Base-by-base conservation (phyloP, 2,888 invertebrate species). In the Pterostichus niger region DNA sequence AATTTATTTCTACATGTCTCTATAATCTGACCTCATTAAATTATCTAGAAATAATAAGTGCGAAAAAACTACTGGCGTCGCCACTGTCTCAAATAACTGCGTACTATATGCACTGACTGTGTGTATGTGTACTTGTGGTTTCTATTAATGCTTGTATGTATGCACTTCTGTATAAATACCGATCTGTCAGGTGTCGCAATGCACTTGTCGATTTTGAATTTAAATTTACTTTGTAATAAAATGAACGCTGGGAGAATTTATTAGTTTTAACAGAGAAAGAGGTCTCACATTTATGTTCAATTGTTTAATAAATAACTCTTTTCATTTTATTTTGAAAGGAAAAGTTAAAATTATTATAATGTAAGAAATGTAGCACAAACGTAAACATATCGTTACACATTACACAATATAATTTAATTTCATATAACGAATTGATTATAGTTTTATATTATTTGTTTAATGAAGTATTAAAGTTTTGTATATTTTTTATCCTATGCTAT, bases 161-260 rank as follows among this genome's bases (percentile, higher is more conserved):
- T 5, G 17, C 49, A 73, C 46, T 73, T 73, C 73, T 73, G 73
- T 49, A 31, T 59, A 73, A 73, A 73, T 73, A 73, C 64, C 35
- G 64, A 64, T 24, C 59, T 64, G 64, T 64, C 64, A 64, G 64
- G 64, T 64, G 64, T 64, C 35, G 64, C 64, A 64, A 64, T 64
- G 59, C 59, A 11, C n/a, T 49, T 49, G 33, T 35, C 64, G 64
- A 64, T 64, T 64, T 64, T 64, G 33, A 64, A 64, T 64, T 64
- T 64, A 64, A 64, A 64, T 64, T 64, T 64, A 64, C 35, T 64
- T 64, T 64, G 64, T n/a, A 64, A 64, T 64, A 64, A 64, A 64
- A 33, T 13, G 11, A 35, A 64, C 33, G 7, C 33, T 40, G 35
- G 3, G 1, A 24, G 24, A 64, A 64, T 35, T 64, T 64, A 64